phyloP scores from a whole-genome alignment of 2,113 vertebrate genomes.

The Caloenas nicobarica region DNA sequence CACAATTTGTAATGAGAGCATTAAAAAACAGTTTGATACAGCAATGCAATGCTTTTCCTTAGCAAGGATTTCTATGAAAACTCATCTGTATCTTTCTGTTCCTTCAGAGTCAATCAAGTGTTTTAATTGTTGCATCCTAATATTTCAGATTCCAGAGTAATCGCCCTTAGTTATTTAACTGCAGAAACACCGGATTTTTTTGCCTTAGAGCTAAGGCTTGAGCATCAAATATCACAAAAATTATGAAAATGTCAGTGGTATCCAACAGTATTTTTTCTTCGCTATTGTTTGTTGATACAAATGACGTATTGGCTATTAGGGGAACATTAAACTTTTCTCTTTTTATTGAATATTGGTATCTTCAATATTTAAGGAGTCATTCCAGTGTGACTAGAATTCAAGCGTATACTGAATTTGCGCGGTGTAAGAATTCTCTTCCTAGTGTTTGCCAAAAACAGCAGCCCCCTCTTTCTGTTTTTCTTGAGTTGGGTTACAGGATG shows the following conservation, averaged over 20 bases:
- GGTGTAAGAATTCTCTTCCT: not conserved
- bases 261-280: not conserved
- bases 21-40: not conserved
- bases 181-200: not conserved
- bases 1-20: not conserved
- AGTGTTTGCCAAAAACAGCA: not conserved
- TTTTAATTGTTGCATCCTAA: not conserved
- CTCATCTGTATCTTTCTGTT: not conserved
- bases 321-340: not conserved
- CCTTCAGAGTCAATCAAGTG: not conserved
- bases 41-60: not conserved
- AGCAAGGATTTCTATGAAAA: not conserved
- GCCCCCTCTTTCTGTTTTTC: not conserved
- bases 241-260: not conserved
- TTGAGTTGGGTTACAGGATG: not conserved
- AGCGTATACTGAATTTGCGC: accelerated
- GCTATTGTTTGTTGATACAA: not conserved
- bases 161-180: not conserved
- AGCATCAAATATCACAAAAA: not conserved
- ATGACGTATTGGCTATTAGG: not conserved
- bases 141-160: not conserved
- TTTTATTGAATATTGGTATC: not conserved
- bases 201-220: not conserved
- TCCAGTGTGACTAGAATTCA: not conserved
- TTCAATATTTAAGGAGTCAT: not conserved